phyloP scores from a whole-genome alignment of 2,113 vertebrate genomes.

The Bos taurus region ARS-UCD2.0 NC_037330.1:108162001-108162500 shows the following conservation, averaged over 20 bases:
- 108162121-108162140: background rate
- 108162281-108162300: background rate
- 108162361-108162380: background rate
- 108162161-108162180: background rate
- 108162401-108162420: background rate
- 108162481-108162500: background rate
- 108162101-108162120: background rate
- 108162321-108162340: background rate
- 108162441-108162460: background rate
- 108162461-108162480: background rate
- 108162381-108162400: background rate
- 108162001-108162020: background rate
- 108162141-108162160: background rate
- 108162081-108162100: background rate
- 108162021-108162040: background rate
- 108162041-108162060: background rate
- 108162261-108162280: background rate
- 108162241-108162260: background rate
- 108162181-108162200: background rate
- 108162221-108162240: background rate
- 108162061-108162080: background rate
- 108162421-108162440: background rate
- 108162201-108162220: background rate
- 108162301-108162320: background rate
- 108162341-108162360: background rate